A percentile compares a stretch with the other conserved stretches of the same genome.
These are phyloP conservation scores for Oryctolagus cuniculus DNA, from an alignment of 2,113 vertebrate genomes.

Conservation along the genomic window mOryCun1.1 NC_091436.1:60425501-60426000, in stretches of 20 bases:
- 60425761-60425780: background rate
- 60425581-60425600: slow-evolving; percentile 27
- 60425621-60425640: slow-evolving; percentile 43
- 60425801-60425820: slow-evolving; percentile 38
- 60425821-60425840: background rate
- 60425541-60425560: background rate
- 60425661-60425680: slow-evolving; percentile 6
- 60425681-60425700: background rate
- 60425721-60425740: background rate
- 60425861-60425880: slow-evolving; percentile 74
- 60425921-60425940: slow-evolving; percentile 89
- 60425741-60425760: background rate
- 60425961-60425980: slow-evolving; percentile 90
- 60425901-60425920: slow-evolving; percentile 79
- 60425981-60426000: slow-evolving; percentile 89
- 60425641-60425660: slow-evolving; percentile 48
- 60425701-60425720: slow-evolving; percentile 39
- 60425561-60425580: slow-evolving; percentile 38
- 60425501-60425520: slow-evolving; percentile 26
- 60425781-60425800: slow-evolving; percentile 14
- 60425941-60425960: slow-evolving; percentile 89
- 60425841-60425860: slow-evolving; percentile 4
- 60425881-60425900: slow-evolving; percentile 71
- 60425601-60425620: background rate
- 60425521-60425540: slow-evolving; percentile 43